phyloP scores from a whole-genome alignment of 2,797 vertebrate species.

The Hippocampus kuda region DNA sequence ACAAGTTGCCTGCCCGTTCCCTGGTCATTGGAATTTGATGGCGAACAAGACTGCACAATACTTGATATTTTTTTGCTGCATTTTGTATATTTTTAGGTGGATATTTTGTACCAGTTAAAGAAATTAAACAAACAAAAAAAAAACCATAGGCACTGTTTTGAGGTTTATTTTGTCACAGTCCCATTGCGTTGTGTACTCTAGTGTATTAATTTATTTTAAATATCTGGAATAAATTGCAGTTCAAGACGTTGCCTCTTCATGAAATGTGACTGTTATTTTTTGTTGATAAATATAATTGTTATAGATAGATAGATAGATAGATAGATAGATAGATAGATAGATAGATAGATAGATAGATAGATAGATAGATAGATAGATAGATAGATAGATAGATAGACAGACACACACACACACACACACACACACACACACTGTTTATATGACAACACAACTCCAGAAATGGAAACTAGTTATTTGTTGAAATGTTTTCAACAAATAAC shows the following conservation, averaged over 20 bases:
- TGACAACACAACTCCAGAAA: no score
- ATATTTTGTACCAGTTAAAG: constrained; percentile 67
- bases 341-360: no score
- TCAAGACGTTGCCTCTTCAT: background rate
- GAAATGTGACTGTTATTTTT: background rate
- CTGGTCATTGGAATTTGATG: constrained; percentile 10
- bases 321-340: no score
- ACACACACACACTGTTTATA: no score
- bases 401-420: no score
- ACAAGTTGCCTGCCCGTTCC: constrained; percentile 16
- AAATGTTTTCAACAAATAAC: no score
- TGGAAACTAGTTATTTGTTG: no score
- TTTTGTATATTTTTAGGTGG: constrained; percentile 71
- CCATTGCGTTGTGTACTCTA: constrained; percentile 61
- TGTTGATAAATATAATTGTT: no score
- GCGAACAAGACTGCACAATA: constrained; percentile 50
- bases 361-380: no score
- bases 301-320: no score
- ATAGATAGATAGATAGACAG: no score
- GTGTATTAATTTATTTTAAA: constrained; percentile 84
- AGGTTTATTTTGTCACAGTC: constrained; percentile 63
- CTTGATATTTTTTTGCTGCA: constrained; percentile 67
- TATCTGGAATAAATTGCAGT: constrained; percentile 28
- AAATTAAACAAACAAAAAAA: constrained; percentile 55
- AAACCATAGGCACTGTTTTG: constrained; percentile 59